A percentile compares a stretch with the other conserved stretches of the same genome.
Conservation (phyloP, 1,140 invertebrate species). For the Megalopta genalis region DNA sequence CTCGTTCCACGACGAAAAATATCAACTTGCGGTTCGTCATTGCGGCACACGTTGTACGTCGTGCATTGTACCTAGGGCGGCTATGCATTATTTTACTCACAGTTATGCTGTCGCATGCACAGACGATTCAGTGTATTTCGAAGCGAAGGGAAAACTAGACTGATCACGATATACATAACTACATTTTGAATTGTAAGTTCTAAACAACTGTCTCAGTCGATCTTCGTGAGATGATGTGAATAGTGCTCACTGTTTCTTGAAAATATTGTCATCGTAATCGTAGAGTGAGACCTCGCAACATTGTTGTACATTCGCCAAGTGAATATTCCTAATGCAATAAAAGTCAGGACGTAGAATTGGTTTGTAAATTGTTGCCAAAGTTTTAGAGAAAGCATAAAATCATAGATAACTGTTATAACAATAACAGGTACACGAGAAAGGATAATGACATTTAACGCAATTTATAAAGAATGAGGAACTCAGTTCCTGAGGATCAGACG, state of each 20-base stretch:
- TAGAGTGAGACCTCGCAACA: no score
- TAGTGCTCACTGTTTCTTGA: not conserved
- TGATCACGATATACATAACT: conserved; percentile 2
- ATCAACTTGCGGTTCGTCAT: conserved; percentile 39
- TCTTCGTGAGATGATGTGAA: not conserved
- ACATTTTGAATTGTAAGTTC: conserved; percentile 33
- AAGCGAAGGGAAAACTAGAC: conserved; percentile 25
- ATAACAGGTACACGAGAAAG: not conserved
- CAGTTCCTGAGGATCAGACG: conserved; percentile 6
- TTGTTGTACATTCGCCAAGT: not conserved
- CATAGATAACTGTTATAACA: not conserved
- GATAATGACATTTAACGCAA: not conserved
- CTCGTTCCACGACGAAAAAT: conserved; percentile 13
- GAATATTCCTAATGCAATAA: not conserved
- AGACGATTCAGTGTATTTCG: conserved; percentile 11
- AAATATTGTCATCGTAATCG: not conserved
- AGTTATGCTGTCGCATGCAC: not conserved
- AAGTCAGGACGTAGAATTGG: not conserved
- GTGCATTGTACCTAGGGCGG: not conserved
- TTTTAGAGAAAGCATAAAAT: not conserved
- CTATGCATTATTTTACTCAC: conserved; percentile 9
- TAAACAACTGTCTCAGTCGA: not conserved
- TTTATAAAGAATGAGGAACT: conserved; percentile 33
- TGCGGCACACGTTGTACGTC: not conserved
- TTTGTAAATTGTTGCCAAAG: not conserved